A percentile compares a stretch with the other conserved stretches of the same genome.
These are phyloP conservation scores for Cyprinodon brontotheroides DNA, from an alignment of 2,113 vertebrate species.

Conservation along the genomic window DNA sequence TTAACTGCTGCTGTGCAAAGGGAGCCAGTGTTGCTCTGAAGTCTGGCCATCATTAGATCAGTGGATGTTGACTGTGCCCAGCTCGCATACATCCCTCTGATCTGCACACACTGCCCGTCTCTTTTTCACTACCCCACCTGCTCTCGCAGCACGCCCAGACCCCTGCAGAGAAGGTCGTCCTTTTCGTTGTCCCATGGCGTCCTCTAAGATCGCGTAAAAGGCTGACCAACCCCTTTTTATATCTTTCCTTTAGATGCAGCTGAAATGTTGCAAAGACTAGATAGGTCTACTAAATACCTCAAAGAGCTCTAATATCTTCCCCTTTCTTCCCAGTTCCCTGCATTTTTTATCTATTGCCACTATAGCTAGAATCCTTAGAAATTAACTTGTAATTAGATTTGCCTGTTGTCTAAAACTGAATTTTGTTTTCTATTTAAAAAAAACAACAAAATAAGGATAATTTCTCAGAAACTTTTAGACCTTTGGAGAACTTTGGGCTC, in stretches of 20 bases:
- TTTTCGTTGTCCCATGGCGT: slow-evolving; percentile 40
- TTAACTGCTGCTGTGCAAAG: slow-evolving; percentile 79
- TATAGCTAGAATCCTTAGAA: not conserved
- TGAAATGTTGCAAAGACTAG: slow-evolving; percentile 26
- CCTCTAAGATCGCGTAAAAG: slow-evolving; percentile 63
- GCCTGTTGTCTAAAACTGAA: not conserved
- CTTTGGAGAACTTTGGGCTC: not conserved
- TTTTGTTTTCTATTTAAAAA: not conserved
- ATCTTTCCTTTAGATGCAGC: slow-evolving; percentile 36
- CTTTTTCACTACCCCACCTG: slow-evolving; percentile 72
- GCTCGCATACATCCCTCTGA: slow-evolving; percentile 42
- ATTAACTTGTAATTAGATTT: not conserved
- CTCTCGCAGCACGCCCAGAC: slow-evolving; percentile 58
- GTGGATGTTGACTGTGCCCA: slow-evolving; percentile 65
- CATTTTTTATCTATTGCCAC: not conserved
- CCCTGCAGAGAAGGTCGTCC: slow-evolving; percentile 42
- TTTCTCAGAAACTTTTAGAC: not conserved
- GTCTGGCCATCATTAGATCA: slow-evolving; percentile 81
- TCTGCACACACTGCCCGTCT: slow-evolving; percentile 50
- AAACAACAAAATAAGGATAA: not conserved
- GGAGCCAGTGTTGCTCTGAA: slow-evolving; percentile 66
- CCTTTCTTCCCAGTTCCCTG: not conserved
- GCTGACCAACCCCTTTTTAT: slow-evolving; percentile 61
- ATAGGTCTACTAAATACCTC: slow-evolving; percentile 5
- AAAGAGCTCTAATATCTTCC: not conserved